Conservation (phyloP, 1,140 invertebrate genomes). For the Nebria ingens region DNA sequence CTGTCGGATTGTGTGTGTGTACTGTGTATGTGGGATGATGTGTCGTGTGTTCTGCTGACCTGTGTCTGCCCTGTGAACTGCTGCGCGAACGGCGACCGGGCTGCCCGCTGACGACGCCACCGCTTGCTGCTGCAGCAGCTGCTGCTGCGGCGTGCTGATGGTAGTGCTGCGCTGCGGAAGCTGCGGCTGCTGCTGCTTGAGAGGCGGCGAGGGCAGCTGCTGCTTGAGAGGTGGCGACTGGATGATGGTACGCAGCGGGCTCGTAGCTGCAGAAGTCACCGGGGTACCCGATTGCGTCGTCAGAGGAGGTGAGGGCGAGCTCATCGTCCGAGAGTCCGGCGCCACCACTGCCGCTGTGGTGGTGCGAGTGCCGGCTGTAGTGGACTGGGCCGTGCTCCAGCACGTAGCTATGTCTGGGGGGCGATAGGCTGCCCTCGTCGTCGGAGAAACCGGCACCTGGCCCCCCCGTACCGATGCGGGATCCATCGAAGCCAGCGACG, state of each 20-base stretch:
- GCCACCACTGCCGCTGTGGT: neutral
- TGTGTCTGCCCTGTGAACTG: constrained; percentile 36
- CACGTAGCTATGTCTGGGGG: constrained; percentile 34
- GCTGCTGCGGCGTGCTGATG: constrained; percentile 13
- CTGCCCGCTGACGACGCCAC: constrained; percentile 17
- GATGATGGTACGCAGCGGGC: constrained; percentile 20
- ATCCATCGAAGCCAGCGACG: constrained; percentile 34
- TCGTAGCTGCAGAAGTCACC: constrained; percentile 33
- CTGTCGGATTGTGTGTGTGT: neutral
- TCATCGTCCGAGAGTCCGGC: constrained; percentile 30
- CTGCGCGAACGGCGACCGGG: constrained; percentile 33
- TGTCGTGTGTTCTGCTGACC: constrained; percentile 26
- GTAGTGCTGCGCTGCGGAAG: constrained; percentile 19
- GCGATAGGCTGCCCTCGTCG: constrained; percentile 35
- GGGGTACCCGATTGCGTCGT: constrained; percentile 32
- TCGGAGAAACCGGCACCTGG: constrained; percentile 28
- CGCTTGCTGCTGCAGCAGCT: constrained; percentile 15
- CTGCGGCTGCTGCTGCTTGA: constrained; percentile 12
- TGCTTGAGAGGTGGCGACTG: neutral
- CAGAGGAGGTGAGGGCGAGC: constrained; percentile 34
- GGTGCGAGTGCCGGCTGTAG: constrained; percentile 13
- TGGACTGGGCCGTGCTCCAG: constrained; percentile 33
- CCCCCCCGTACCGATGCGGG: constrained; percentile 17
- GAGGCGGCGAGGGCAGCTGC: too few relatives aligned
- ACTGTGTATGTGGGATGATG: constrained; percentile 12